phyloP scores from a whole-genome alignment of 2,888 invertebrate species.

The Metellina segmentata region DNA sequence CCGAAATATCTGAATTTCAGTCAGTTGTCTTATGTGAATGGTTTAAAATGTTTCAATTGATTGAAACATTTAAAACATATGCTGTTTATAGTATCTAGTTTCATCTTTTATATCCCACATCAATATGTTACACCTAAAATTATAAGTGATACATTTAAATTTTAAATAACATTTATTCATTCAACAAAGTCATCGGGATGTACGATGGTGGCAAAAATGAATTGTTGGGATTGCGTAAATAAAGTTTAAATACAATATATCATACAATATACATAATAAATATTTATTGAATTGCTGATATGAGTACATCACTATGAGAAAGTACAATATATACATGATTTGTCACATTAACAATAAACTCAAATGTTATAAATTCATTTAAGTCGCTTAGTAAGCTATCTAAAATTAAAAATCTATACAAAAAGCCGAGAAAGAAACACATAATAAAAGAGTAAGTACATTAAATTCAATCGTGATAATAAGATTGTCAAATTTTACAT shows the following conservation, averaged over 20 bases:
- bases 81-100: too few species aligned
- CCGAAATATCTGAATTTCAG: too few species aligned
- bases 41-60: too few species aligned
- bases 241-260: neutral
- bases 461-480: neutral
- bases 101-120: too few species aligned
- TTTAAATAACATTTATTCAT: too few species aligned
- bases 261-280: conserved; percentile 35
- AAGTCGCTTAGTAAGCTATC: neutral
- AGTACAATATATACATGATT: conserved; percentile 43
- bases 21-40: too few species aligned
- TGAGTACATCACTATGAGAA: conserved; percentile 43
- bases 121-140: too few species aligned
- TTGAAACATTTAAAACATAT: too few species aligned
- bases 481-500: neutral
- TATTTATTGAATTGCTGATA: conserved; percentile 49
- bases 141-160: too few species aligned
- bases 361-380: neutral
- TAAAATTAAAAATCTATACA: neutral
- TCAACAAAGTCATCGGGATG: too few species aligned
- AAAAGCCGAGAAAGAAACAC: neutral
- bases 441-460: neutral
- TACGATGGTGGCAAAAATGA: neutral
- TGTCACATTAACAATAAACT: neutral
- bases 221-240: neutral